phyloP scores from a whole-genome alignment of 1,140 invertebrate genomes.

The Meloidogyne chitwoodi region DNA sequence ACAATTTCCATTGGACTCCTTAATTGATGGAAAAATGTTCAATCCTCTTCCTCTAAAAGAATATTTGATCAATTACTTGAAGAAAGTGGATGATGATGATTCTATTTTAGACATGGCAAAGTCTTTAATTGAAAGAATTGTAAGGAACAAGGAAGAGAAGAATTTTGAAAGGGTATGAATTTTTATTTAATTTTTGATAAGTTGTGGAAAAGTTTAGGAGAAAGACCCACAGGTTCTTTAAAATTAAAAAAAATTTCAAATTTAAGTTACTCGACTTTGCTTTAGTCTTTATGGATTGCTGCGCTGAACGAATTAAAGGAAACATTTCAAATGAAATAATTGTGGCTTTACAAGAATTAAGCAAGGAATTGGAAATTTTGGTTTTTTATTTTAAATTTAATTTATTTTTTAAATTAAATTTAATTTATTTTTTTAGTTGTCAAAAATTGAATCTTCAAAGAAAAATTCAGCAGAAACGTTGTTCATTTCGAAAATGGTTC shows the following conservation, averaged over 20 bases:
- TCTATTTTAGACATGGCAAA: background rate
- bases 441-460: background rate
- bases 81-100: background rate
- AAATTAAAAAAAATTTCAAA: too few species aligned
- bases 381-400: background rate
- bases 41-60: background rate
- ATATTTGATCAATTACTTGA: background rate
- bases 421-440: background rate
- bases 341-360: background rate
- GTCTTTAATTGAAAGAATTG: background rate
- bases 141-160: background rate
- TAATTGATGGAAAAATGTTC: background rate
- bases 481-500: background rate
- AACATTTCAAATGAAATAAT: background rate
- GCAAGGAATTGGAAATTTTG: constrained; percentile 2
- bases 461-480: background rate
- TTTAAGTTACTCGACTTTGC: background rate
- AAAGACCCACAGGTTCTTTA: too few species aligned
- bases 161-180: constrained; percentile 5
- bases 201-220: too few species aligned
- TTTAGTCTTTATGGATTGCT: constrained; percentile 6
- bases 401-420: background rate
- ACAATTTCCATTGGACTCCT: background rate
- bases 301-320: background rate
- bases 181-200: background rate